A percentile compares a stretch with the other conserved stretches of the same genome.
Evolutionary conservation across 2,113 vertebrate species (phyloP).

Genomic region (Sarotherodon lohbergeri): DNA sequence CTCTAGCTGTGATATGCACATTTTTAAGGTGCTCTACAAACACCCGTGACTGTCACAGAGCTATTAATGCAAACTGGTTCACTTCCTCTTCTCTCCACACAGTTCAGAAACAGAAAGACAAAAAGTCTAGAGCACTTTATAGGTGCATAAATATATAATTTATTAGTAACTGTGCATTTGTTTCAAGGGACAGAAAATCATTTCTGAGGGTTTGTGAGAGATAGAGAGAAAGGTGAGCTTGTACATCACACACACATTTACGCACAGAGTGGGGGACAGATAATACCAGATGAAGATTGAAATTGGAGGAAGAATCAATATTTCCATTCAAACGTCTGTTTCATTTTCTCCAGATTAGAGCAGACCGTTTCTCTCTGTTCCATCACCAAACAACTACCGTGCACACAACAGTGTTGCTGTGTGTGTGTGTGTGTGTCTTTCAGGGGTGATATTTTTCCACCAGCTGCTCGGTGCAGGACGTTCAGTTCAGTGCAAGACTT

Average conservation of each 20-base stretch:
- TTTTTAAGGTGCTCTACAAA: not conserved
- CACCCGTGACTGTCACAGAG: not conserved
- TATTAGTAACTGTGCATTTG: not conserved
- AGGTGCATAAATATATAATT: not conserved
- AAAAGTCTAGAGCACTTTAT: not conserved
- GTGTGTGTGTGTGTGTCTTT: not conserved
- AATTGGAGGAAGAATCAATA: slow-evolving; percentile 51
- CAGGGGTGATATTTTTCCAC: not conserved
- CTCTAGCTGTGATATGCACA: not conserved
- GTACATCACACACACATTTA: not conserved
- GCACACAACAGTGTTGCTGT: not conserved
- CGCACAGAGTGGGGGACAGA: not conserved
- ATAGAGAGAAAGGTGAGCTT: not conserved
- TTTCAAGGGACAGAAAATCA: slow-evolving; percentile 19
- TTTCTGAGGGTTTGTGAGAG: not conserved
- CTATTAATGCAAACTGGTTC: not conserved
- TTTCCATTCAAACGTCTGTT: slow-evolving; percentile 52
- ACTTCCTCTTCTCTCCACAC: not conserved
- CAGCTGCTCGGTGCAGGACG: not conserved
- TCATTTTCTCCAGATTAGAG: slow-evolving; percentile 49
- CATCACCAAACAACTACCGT: not conserved
- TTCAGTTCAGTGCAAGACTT: not conserved
- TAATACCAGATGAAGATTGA: slow-evolving; percentile 45
- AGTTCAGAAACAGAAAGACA: not conserved
- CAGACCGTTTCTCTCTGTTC: slow-evolving; percentile 4